Conservation (phyloP, 2,797 vertebrate genomes). For the Parauchenoglanis ngamensis region DNA sequence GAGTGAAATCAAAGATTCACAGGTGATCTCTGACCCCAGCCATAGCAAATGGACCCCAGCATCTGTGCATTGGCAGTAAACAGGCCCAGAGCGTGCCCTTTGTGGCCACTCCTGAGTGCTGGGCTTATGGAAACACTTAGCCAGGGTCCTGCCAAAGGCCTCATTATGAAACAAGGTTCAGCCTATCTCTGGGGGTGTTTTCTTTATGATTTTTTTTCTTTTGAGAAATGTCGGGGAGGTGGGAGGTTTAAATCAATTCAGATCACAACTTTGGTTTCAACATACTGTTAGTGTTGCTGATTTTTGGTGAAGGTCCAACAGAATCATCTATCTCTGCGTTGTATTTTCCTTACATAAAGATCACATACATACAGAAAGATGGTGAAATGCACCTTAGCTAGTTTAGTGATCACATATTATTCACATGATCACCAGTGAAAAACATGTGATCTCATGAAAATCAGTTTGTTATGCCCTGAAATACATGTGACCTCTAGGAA, state of each 20-base stretch:
- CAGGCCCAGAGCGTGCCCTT: slow-evolving; percentile 44
- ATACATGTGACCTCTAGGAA: neutral
- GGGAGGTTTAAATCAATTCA: neutral
- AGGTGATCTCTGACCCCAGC: slow-evolving; percentile 80
- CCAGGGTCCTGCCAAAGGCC: slow-evolving; percentile 59
- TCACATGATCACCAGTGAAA: neutral
- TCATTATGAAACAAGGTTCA: slow-evolving; percentile 40
- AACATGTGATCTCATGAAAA: neutral
- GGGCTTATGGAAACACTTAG: slow-evolving; percentile 52
- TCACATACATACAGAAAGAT: neutral
- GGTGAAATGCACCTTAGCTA: neutral
- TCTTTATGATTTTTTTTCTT: slow-evolving; percentile 5
- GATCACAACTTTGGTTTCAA: slow-evolving; percentile 19
- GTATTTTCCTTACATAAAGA: neutral
- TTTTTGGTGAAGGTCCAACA: neutral
- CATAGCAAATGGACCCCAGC: slow-evolving; percentile 59
- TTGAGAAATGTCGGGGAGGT: neutral
- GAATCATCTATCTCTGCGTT: neutral
- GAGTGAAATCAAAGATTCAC: slow-evolving; percentile 74
- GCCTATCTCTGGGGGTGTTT: slow-evolving; percentile 26
- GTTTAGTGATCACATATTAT: neutral
- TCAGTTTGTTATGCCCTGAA: neutral
- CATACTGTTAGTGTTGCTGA: neutral
- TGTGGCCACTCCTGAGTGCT: slow-evolving; percentile 60
- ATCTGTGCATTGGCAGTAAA: slow-evolving; percentile 58